Percentiles rank a stretch among this genome's conserved stretches.
These are phyloP conservation scores for Euglossa dilemma DNA, from an alignment of 1,140 invertebrate species.

Conservation along the genomic window DNA sequence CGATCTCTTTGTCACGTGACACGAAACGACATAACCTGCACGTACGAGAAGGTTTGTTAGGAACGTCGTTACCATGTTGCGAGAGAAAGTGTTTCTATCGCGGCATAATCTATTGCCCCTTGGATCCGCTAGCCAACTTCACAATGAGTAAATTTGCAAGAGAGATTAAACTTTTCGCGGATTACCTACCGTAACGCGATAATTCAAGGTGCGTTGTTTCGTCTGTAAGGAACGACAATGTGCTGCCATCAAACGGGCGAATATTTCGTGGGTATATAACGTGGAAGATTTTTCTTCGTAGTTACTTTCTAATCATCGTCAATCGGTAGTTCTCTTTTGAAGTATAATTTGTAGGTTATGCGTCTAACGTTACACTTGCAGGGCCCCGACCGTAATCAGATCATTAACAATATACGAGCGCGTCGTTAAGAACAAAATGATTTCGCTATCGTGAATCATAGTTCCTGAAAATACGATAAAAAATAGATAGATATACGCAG, in stretches of 20 bases:
- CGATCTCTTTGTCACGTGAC: too few species aligned
- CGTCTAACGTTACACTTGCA: neutral
- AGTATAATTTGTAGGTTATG: neutral
- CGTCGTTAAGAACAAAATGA: neutral
- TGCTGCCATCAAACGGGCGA: neutral
- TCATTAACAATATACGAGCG: too few species aligned
- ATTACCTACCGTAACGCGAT: conserved; percentile 18
- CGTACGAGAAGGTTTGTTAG: too few species aligned
- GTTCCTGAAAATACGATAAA: neutral
- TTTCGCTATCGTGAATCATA: neutral
- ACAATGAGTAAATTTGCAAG: conserved; percentile 42
- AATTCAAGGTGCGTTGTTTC: conserved; percentile 28
- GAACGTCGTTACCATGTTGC: too few species aligned
- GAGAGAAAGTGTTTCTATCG: too few species aligned
- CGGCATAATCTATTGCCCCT: too few species aligned
- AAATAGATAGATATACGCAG: neutral
- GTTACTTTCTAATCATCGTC: too few species aligned
- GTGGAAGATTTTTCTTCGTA: neutral
- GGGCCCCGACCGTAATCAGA: too few species aligned
- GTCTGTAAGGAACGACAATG: neutral
- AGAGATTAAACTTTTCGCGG: conserved; percentile 19
- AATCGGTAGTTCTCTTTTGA: neutral
- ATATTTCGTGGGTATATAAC: neutral
- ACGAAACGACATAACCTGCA: too few species aligned
- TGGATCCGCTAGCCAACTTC: too few species aligned